phyloP scores from a whole-genome alignment of 2,113 vertebrate genomes.

The Sturnira hondurensis region DNA sequence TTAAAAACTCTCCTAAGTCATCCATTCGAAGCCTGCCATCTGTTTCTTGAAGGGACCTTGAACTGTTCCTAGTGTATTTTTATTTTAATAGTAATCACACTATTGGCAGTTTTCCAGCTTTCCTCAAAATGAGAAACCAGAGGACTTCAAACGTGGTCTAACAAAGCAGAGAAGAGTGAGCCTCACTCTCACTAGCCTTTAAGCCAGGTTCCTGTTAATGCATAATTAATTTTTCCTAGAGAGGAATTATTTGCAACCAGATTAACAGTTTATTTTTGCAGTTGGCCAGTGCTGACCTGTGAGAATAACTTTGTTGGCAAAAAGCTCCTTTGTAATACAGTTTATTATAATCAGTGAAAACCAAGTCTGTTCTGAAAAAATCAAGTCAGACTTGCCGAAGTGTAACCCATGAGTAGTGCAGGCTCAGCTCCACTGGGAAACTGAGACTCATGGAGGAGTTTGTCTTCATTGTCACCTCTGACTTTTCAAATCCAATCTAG shows the following conservation, averaged over 20 bases:
- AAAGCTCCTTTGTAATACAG: background rate
- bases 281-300: background rate
- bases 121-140: background rate
- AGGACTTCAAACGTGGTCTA: background rate
- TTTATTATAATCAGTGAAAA: constrained; percentile 25
- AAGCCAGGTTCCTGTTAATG: background rate
- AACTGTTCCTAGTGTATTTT: background rate
- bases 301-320: constrained; percentile 8
- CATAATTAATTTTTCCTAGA: background rate
- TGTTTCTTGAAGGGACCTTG: background rate
- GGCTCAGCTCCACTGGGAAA: background rate
- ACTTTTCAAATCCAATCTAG: constrained; percentile 1
- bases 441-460: background rate
- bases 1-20: background rate
- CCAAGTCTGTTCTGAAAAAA: background rate
- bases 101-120: background rate
- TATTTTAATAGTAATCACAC: background rate
- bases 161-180: background rate
- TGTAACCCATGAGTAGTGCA: background rate
- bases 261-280: background rate
- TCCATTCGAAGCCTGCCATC: background rate
- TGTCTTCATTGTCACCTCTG: background rate
- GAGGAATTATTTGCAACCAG: background rate
- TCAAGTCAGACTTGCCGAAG: background rate
- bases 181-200: background rate